phyloP scores from a whole-genome alignment of 2,888 invertebrate species.

The Cabera pusaria region DNA sequence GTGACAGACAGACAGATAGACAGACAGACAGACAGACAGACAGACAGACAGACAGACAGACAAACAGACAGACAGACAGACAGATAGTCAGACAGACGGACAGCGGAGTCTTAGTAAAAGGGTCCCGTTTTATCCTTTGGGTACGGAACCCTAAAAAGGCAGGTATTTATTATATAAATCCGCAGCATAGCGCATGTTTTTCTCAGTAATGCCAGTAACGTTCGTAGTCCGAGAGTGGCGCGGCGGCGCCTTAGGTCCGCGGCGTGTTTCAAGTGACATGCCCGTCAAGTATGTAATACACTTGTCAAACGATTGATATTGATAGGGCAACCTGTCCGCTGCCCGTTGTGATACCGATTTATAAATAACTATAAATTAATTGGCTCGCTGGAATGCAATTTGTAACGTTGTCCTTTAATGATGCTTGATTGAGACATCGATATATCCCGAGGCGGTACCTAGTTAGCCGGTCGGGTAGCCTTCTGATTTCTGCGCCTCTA shows the following conservation, averaged over 20 bases:
- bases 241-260: constrained; percentile 29
- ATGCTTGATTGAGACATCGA: constrained; percentile 48
- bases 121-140: too few relatives aligned
- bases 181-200: neutral
- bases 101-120: too few relatives aligned
- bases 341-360: constrained; percentile 42
- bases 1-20: too few relatives aligned
- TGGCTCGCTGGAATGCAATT: constrained; percentile 49
- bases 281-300: constrained; percentile 44
- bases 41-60: too few relatives aligned
- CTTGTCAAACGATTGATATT: constrained; percentile 56
- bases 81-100: too few relatives aligned
- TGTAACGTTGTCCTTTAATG: constrained; percentile 47
- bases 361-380: constrained; percentile 51
- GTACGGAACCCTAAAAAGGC: too few relatives aligned
- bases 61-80: too few relatives aligned
- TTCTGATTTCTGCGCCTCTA: constrained; percentile 27
- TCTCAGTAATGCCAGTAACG: constrained; percentile 17
- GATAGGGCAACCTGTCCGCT: constrained; percentile 47
- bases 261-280: constrained; percentile 33
- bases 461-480: constrained; percentile 21
- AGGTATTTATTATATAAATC: constrained; percentile 8
- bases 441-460: constrained; percentile 25
- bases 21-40: too few relatives aligned
- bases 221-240: constrained; percentile 25